Evolutionary conservation across 2,797 vertebrate species (phyloP), one percentile per base, ranked within the genome.

Genomic region (Borostomias antarcticus): DNA sequence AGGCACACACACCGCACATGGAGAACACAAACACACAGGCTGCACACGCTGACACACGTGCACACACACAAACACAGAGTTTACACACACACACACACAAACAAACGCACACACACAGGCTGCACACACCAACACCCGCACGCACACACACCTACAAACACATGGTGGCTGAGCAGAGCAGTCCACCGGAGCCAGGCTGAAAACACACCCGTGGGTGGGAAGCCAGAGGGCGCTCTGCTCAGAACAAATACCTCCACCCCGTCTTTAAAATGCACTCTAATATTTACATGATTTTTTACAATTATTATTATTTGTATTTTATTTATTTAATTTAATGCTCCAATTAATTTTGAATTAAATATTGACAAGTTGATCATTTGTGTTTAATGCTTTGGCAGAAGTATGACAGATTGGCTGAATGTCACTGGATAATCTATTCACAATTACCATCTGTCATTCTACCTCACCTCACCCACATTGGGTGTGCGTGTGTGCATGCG

Each of bases 121-220:
- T 52, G 7, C 17, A 32, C 28, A 62, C 59, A 62, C 45, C 50
- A n/a, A 62, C 29, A 50, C 29, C 4, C 6, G 32, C 33, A 58
- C 30, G 21, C 30, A 58, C 56, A 58, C 43, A 10, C n/a, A 58
- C 8, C 8, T 4, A 21, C 56, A 6, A 33, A 58, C n/a, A 58
- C 32, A 35, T n/a, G 13, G 35, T 37, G 35, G 2, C 48, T 1
- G 1, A n/a, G 15, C 13, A 17, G 40, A 43, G 40, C 1, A 4
- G 13, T 17, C 40, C 37, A 15, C 9, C 35, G n/a, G n/a, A n/a
- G n/a, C n/a, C n/a, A n/a, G n/a, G n/a, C n/a, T 11, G 1, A 40
- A 40, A 15, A 40, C 11, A 40, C 37, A 10, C 15, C 37, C 40
- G 6, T 43, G 2, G 7, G 15, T 13, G 5, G 11, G 33, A 35